A percentile compares a stretch with the other conserved stretches of the same genome.
phyloP scores from a whole-genome alignment of 2,888 invertebrate species.

The Dromius quadrimaculatus region DNA sequence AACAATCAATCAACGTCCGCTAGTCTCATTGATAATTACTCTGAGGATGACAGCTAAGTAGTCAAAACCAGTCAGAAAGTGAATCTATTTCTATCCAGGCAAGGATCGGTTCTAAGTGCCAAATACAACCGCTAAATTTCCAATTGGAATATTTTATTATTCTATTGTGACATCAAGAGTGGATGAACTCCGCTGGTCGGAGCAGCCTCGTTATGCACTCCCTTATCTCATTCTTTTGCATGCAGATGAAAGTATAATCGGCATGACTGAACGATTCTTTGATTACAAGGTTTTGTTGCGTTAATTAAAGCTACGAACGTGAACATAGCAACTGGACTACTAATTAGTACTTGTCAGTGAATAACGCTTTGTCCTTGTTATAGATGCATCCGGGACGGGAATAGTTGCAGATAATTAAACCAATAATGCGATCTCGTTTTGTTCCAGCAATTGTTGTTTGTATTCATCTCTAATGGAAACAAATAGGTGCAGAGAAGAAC shows the following conservation, averaged over 20 bases:
- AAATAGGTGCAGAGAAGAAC: not conserved
- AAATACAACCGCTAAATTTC: too few relatives aligned
- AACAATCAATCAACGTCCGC: too few relatives aligned
- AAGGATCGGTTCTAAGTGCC: too few relatives aligned
- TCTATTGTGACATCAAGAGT: too few relatives aligned
- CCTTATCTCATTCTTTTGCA: conserved; percentile 41
- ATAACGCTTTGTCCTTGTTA: conserved; percentile 46
- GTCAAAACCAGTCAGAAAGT: too few relatives aligned
- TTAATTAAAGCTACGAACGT: conserved; percentile 47
- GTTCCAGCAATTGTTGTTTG: conserved; percentile 15
- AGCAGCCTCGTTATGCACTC: not conserved
- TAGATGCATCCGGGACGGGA: conserved; percentile 46
- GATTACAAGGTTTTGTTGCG: conserved; percentile 51
- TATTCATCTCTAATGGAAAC: not conserved
- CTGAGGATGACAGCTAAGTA: too few relatives aligned
- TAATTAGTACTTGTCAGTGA: conserved; percentile 51
- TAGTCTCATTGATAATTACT: too few relatives aligned
- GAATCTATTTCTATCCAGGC: too few relatives aligned
- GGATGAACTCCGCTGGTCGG: not conserved
- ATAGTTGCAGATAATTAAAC: conserved; percentile 46
- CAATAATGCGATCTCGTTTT: conserved; percentile 15
- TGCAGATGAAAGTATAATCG: conserved; percentile 44
- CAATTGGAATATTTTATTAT: too few relatives aligned
- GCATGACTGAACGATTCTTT: conserved; percentile 34
- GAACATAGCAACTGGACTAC: conserved; percentile 34